These are phyloP conservation scores for Caenorhabditis remanei DNA, from an alignment of 1,140 invertebrate genomes.

Conservation along the genomic window DNA sequence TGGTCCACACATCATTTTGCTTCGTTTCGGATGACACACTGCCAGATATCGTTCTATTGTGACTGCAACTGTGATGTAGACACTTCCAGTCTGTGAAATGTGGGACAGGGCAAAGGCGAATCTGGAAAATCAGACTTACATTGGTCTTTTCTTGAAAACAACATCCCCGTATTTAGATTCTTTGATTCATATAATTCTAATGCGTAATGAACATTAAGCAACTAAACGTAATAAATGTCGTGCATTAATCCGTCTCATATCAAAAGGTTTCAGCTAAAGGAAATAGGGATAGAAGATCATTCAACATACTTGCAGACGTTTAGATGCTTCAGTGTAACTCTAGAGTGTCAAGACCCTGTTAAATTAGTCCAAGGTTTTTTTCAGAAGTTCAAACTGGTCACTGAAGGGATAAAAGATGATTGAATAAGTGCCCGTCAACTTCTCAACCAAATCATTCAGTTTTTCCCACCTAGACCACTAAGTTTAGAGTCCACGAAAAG, in stretches of 20 bases:
- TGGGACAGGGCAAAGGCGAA: conserved; percentile 89
- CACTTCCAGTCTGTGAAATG: conserved; percentile 89
- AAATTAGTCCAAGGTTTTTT: too few species aligned
- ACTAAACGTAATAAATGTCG: conserved; percentile 38
- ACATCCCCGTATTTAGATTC: background rate
- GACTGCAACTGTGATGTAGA: conserved; percentile 93
- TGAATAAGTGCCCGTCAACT: background rate
- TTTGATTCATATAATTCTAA: background rate
- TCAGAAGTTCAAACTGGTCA: conserved; percentile 23
- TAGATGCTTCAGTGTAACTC: background rate
- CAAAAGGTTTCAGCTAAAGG: conserved; percentile 17
- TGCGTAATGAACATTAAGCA: conserved; percentile 17
- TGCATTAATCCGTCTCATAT: background rate
- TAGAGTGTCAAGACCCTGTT: background rate
- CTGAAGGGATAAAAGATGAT: conserved; percentile 21
- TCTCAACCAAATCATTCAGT: background rate
- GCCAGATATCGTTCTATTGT: conserved; percentile 95
- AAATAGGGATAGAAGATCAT: background rate
- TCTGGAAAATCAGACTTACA: conserved; percentile 18
- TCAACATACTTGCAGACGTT: background rate
- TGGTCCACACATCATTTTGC: conserved; percentile 86
- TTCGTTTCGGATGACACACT: conserved; percentile 91
- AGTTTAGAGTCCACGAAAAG: conserved; percentile 37
- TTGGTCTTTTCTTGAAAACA: background rate
- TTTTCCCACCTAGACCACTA: conserved; percentile 52